phyloP scores from a whole-genome alignment of 2,888 invertebrate species.

The Pelosia muscerda region DNA sequence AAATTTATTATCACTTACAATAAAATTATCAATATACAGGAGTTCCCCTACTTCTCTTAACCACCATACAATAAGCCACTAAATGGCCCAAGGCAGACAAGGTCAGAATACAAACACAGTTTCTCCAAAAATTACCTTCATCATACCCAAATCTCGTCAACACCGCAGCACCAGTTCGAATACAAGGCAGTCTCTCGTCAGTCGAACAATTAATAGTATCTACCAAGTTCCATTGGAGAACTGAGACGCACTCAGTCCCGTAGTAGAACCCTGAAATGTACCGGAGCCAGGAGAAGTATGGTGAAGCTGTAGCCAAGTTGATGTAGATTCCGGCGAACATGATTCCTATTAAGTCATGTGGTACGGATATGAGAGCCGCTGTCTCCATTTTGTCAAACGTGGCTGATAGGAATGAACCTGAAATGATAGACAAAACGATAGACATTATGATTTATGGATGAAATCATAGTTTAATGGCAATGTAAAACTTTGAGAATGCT shows the following conservation, averaged over 20 bases:
- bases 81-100: slow-evolving; percentile 76
- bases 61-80: slow-evolving; percentile 77
- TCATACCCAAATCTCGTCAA: slow-evolving; percentile 85
- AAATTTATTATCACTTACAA: neutral
- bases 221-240: slow-evolving; percentile 89
- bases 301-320: slow-evolving; percentile 87
- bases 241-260: slow-evolving; percentile 89
- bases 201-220: slow-evolving; percentile 86
- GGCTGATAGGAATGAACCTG: slow-evolving; percentile 89
- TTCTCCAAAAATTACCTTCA: slow-evolving; percentile 74
- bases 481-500: too few relatives aligned
- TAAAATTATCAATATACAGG: slow-evolving; percentile 72
- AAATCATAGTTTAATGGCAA: too few relatives aligned
- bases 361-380: slow-evolving; percentile 90
- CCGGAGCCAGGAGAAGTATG: slow-evolving; percentile 86
- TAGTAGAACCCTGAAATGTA: slow-evolving; percentile 91
- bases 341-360: slow-evolving; percentile 89
- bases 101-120: slow-evolving; percentile 72
- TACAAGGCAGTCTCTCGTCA: slow-evolving; percentile 86
- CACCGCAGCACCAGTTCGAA: slow-evolving; percentile 87
- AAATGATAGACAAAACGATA: neutral
- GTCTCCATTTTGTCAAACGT: slow-evolving; percentile 89
- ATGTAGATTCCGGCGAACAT: slow-evolving; percentile 90
- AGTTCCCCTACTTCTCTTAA: slow-evolving; percentile 77
- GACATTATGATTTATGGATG: too few relatives aligned